Conservation (phyloP, 2,113 vertebrate species). For the Podilymbus podiceps region DNA sequence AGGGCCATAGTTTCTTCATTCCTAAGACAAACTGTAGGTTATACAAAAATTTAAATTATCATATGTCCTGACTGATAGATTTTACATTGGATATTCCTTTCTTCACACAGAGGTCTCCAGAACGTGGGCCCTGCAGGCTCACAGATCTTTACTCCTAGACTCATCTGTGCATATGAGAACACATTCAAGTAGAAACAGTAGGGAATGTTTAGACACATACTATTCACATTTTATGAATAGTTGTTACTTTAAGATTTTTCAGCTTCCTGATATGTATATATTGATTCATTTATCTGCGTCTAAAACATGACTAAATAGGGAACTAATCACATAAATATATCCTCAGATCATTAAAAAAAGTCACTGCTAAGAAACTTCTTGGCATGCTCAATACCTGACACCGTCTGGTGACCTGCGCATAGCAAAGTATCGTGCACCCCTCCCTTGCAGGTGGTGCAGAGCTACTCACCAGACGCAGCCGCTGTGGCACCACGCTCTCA, state of each 20-base stretch:
- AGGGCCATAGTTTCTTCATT: neutral
- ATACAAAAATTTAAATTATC: neutral
- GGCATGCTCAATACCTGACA: neutral
- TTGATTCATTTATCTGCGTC: neutral
- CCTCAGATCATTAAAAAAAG: neutral
- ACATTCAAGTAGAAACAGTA: neutral
- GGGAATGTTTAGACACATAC: neutral
- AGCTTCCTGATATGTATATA: neutral
- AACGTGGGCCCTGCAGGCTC: neutral
- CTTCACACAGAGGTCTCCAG: neutral
- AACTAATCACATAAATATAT: neutral
- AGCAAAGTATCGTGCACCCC: neutral
- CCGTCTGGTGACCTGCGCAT: neutral
- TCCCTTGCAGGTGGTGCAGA: neutral
- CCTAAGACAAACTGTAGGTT: neutral
- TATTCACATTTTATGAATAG: neutral
- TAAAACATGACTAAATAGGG: neutral
- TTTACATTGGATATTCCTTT: neutral
- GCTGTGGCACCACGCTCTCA: neutral
- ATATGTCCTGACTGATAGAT: neutral
- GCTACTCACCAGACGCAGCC: neutral
- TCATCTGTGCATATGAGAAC: neutral
- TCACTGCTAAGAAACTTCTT: neutral
- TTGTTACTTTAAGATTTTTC: neutral
- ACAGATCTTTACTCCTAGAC: neutral